Base-by-base conservation (phyloP, 1,140 invertebrate genomes). In the Drosophila busckii region DNA sequence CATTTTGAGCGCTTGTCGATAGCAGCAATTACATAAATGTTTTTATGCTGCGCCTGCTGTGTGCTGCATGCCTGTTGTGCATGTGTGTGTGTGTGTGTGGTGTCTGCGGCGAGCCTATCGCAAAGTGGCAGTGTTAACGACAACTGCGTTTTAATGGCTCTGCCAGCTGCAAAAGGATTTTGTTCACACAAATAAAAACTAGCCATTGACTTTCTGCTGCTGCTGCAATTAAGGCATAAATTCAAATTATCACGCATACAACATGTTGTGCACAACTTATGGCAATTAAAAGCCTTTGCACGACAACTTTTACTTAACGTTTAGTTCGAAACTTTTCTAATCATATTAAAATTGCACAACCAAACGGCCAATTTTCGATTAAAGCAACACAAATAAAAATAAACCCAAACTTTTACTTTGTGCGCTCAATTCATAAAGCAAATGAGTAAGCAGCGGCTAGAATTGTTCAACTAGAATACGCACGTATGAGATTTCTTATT, bases 401-500 rank as follows among this genome's bases (percentile, higher is more conserved):
- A 59, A 68, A 73, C 73, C 73, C 54, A n/a, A 73, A 80, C 68
- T 80, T 80, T 82, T 70, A 54, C 54, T 61, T 54, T n/a, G n/a
- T n/a, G n/a, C n/a, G 32, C 41, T 22, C 61, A 66, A n/a, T 80
- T 71, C 67, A 80, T 78, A 80, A 71, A 63, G 55, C 34, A 61
- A 68, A 55, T 41, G 45, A 56, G n/a, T n/a, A n/a, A n/a, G 50
- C 46, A 46, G 58, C 28, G 22, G 13, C 32, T 20, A 23, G 25
- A 29, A 23, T 34, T 7, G 32, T 62, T 55, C 61, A 38, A 44
- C 48, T 16, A 7, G 37, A 54, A 52, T 63, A 73, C 44, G 75
- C 82, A 85, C 82, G 82, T 85, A 83, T 83, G 63, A 69, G 70
- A 85, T 85, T 82, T 85, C 82, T 83, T 85, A 85, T 85, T 85